Base-by-base conservation (phyloP, 2,113 vertebrate species). In the Rhegmatorhina hoffmannsi region DNA sequence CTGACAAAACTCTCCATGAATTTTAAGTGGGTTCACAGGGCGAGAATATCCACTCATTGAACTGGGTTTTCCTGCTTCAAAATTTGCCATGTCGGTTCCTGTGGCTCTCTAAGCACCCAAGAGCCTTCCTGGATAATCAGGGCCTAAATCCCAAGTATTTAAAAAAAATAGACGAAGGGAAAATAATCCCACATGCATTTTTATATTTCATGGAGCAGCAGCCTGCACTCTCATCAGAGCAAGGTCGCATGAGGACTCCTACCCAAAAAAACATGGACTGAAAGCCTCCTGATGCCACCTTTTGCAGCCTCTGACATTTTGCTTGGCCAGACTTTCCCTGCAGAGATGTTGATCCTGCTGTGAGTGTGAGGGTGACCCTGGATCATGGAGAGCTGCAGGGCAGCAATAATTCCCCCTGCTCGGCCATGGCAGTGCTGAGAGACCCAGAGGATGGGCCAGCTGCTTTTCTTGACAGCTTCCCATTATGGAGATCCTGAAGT, bases 1-100 rank as follows among this genome's bases (percentile, higher is more conserved):
- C 59, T 69, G 60, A 97, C 94, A 97, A 97, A 95, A 97, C 96
- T 94, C 94, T 38, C 89, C 76, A 87, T 94, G 95, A 96, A 97
- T 97, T 92, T 97, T 96, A 97, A 97, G 96, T 89, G 94, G 69
- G 73, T 89, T 94, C 6, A 0, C 40, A 36, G 59, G 14, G 40
- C 9, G 79, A 68, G 49, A 19, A 72, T 90, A 95, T 94, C 60
- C 68, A 87, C 82, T 92, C 88, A 89, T 8, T 95, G 89, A 91
- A 96, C 77, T 1, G 46, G 76, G 80, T 86, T 95, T 89, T 83
- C 69, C 92, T 81, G 68, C 87, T 94, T 78, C 82, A 10, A 94
- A 96, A 95, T 87, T 68, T 81, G 72, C 85, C 23, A 1, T 67
- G 68, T 90, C 2, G 7, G 49, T 60, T 86, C 88, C 73, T 84